These are phyloP conservation scores for Chinchilla lanigera DNA, from an alignment of 2,113 vertebrate species.

Conservation along the genomic window DNA sequence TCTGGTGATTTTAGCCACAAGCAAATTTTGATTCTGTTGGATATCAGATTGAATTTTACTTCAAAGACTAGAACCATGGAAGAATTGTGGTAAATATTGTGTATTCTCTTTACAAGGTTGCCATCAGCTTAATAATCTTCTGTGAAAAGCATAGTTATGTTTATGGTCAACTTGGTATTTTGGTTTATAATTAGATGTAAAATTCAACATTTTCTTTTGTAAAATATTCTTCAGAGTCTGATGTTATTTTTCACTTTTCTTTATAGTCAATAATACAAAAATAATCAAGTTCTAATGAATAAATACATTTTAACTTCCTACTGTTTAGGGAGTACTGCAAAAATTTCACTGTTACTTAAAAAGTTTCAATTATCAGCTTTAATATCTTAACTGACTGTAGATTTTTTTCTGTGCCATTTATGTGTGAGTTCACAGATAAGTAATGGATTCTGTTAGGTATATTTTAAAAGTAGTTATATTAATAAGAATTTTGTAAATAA, in stretches of 20 bases:
- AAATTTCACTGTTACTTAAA: slow-evolving; percentile 78
- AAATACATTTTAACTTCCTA: slow-evolving; percentile 60
- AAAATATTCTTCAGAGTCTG: slow-evolving; percentile 41
- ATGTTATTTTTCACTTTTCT: slow-evolving; percentile 57
- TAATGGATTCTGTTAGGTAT: slow-evolving; percentile 48
- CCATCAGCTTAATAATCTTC: slow-evolving; percentile 44
- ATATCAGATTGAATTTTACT: slow-evolving; percentile 46
- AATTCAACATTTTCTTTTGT: slow-evolving; percentile 69
- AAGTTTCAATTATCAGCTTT: slow-evolving; percentile 57
- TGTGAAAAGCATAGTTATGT: slow-evolving; percentile 40
- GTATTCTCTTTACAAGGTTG: slow-evolving; percentile 56
- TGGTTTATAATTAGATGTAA: slow-evolving; percentile 26
- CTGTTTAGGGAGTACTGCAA: slow-evolving; percentile 71
- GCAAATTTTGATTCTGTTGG: slow-evolving; percentile 66
- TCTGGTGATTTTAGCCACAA: slow-evolving; percentile 65
- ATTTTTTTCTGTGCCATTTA: slow-evolving; percentile 60
- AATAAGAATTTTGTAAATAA: slow-evolving; percentile 87
- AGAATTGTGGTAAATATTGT: slow-evolving; percentile 62
- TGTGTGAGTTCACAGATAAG: slow-evolving; percentile 74
- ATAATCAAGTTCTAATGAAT: slow-evolving; percentile 57
- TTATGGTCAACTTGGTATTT: slow-evolving; percentile 48
- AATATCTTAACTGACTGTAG: slow-evolving; percentile 38
- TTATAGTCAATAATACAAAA: slow-evolving; percentile 35
- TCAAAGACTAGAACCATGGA: slow-evolving; percentile 61
- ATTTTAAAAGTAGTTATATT: slow-evolving; percentile 79